Evolutionary conservation across 2,797 vertebrate species (phyloP).

Genomic region (Sebastes goodei): DNA sequence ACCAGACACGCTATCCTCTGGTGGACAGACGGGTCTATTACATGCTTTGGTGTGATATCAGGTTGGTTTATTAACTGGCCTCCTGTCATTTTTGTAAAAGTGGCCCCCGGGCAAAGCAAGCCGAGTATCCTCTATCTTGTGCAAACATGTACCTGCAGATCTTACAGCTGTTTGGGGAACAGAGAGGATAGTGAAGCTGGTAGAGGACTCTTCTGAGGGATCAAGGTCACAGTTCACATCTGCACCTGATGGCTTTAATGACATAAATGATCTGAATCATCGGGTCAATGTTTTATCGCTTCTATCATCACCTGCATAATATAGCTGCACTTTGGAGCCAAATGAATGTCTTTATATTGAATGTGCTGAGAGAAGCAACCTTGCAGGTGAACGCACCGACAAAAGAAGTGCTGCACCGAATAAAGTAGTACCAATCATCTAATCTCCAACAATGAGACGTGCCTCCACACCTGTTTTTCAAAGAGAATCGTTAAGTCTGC

Average conservation of each 20-base stretch:
- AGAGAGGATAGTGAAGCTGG: neutral
- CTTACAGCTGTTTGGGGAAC: neutral
- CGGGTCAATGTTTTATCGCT: slow-evolving; percentile 56
- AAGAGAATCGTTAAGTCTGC: neutral
- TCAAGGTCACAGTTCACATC: slow-evolving; percentile 52
- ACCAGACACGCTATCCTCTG: neutral
- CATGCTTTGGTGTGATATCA: neutral
- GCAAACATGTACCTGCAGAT: neutral
- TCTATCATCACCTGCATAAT: slow-evolving; percentile 56
- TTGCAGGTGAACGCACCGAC: slow-evolving; percentile 35
- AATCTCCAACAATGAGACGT: slow-evolving; percentile 10
- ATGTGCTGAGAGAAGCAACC: slow-evolving; percentile 53
- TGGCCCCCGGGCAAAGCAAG: neutral
- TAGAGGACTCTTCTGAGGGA: slow-evolving; percentile 1
- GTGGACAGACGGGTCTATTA: neutral
- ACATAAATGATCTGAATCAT: slow-evolving; percentile 53
- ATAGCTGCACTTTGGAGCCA: slow-evolving; percentile 32
- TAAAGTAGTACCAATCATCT: slow-evolving; percentile 5
- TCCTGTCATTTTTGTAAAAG: neutral
- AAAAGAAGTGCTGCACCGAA: slow-evolving; percentile 4
- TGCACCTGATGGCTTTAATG: slow-evolving; percentile 60
- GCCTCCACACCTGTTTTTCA: slow-evolving; percentile 32
- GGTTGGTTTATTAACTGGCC: neutral
- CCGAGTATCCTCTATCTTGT: neutral
- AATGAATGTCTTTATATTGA: slow-evolving; percentile 42